A percentile compares a stretch with the other conserved stretches of the same genome.
Conservation (phyloP, 2,888 invertebrate species). For the Drosophila parthenogenetica region DNA sequence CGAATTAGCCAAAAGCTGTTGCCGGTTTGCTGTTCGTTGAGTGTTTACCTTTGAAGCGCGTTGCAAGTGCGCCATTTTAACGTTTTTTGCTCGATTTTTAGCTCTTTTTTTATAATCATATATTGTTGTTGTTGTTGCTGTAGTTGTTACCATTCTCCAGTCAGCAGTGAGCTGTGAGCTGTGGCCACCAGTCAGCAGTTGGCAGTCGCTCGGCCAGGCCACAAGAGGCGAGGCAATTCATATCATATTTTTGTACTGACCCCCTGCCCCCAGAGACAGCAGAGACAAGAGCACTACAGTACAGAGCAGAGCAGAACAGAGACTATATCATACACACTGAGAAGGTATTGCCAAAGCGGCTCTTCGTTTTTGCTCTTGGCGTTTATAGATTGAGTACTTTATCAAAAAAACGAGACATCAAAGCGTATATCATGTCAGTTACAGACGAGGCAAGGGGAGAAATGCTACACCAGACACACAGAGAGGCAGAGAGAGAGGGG, state of each 20-base stretch:
- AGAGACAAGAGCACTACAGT: conserved; percentile 1
- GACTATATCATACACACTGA: not conserved
- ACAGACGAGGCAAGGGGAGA: conserved; percentile 53
- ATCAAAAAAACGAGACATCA: conserved; percentile 79
- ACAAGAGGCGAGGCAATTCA: conserved; percentile 57
- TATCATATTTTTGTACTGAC: conserved; percentile 75
- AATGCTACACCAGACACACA: conserved; percentile 21
- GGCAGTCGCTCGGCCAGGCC: conserved; percentile 35
- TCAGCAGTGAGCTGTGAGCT: conserved; percentile 19
- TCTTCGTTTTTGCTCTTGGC: conserved; percentile 73
- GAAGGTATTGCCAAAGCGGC: conserved; percentile 45
- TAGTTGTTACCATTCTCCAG: conserved; percentile 34
- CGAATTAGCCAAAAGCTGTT: conserved; percentile 76
- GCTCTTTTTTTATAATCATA: conserved; percentile 20
- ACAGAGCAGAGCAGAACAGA: not conserved
- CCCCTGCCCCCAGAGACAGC: conserved; percentile 32
- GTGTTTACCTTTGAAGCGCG: conserved; percentile 74
- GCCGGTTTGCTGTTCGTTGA: conserved; percentile 52
- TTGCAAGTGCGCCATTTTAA: conserved; percentile 74
- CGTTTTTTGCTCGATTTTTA: conserved; percentile 29
- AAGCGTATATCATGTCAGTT: conserved; percentile 78
- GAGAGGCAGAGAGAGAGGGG: not conserved
- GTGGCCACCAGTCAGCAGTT: conserved; percentile 19
- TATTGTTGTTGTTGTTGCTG: conserved; percentile 8
- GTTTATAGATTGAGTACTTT: conserved; percentile 80